Base-by-base conservation (phyloP, 1,140 invertebrate species). In the Megalonaias nervosa region DNA sequence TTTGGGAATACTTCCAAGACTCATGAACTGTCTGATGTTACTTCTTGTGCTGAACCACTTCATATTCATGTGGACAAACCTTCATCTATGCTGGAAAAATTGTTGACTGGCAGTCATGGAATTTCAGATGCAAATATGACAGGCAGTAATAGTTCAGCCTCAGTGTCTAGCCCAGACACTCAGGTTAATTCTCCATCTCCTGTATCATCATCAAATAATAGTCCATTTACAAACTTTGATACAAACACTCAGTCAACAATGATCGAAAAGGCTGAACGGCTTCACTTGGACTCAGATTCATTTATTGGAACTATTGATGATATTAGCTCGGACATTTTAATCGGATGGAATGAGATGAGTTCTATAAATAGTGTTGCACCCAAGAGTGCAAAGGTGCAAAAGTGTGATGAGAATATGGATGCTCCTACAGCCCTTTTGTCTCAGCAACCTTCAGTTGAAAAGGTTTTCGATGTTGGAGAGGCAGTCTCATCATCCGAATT, bases 161-260 rank as follows among this genome's bases (percentile, higher is more conserved):
- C 74, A 23, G 57, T 81, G 17, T 75, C 79, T 56, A 82, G 82
- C 75, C 79, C 82, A 55, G 82, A 74, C 23, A 77, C 68, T 65
- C 71, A 69, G 5, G 62, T 71, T 12, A 74, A 78, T 62, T 74
- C 84, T 14, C 82, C 78, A 21, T 71, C 76, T 12, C 62, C 69
- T 17, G 48, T 81, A 17, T 79, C 79, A 14, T 83, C 82, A 19
- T 73, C 76, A 21, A 55, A 48, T 59, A 67, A 62, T 21, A 78
- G 76, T 57, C 71, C 75, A 11, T 76, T 57, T 48, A 66, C 64
- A 59, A 68, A 76, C 58, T 71, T 79, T 23, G 86, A 87, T 71
- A 69, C 74, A 12, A 85, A 83, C 59, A 87, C 85, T 15, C 85
- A 88, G 56, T 64, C 80, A 17, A 83, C 85, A n/a, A 56, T 88